Evolutionary conservation across 2,113 vertebrate species (phyloP), one percentile per base, ranked within the genome.

Genomic region (Nematolebias whitei): DNA sequence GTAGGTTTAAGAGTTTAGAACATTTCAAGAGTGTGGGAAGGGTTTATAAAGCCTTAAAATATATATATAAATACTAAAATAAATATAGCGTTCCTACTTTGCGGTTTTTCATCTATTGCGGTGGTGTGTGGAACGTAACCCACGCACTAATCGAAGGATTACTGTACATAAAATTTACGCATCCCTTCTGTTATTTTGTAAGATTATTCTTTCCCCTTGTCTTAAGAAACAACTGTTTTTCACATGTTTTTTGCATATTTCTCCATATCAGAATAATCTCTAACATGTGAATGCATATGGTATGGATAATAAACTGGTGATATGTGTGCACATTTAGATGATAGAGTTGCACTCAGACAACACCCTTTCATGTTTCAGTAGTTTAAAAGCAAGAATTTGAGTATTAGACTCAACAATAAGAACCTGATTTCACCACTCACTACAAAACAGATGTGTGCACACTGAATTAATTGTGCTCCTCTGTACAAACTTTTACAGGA

Each of bases 161-260:
- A n/a, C n/a, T n/a, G n/a, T n/a, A 45, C 48, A 76, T 71, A 56
- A 65, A 74, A 76, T 54, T 68, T 64, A 73, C 55, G 74, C 53
- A 64, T 67, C 55, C 55, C 16, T 39, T 13, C 74, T 77, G 55
- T 54, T 29, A 69, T 74, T 61, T 45, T 65, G 64, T 50, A 35
- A 53, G 56, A 65, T 63, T 68, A 57, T 41, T 58, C 69, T 68
- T 71, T 76, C 75, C n/a, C 61, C 47, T 71, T 18, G 12, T 74
- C 60, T 43, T 71, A 24, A 79, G 56, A 64, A 61, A 75, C 39
- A 85, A 80, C 74, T 80, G 64, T 69, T 82, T 85, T 80, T 88
- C 66, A 79, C 74, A 74, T 83, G 76, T 47, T 74, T 78, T 88
- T 88, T 79, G 82, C 20, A 76, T 68, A 78, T 87, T 52, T 71